Evolutionary conservation across 1,140 invertebrate genomes (phyloP), one percentile per base, ranked within the genome.

Genomic region (Neodiprion lecontei): DNA sequence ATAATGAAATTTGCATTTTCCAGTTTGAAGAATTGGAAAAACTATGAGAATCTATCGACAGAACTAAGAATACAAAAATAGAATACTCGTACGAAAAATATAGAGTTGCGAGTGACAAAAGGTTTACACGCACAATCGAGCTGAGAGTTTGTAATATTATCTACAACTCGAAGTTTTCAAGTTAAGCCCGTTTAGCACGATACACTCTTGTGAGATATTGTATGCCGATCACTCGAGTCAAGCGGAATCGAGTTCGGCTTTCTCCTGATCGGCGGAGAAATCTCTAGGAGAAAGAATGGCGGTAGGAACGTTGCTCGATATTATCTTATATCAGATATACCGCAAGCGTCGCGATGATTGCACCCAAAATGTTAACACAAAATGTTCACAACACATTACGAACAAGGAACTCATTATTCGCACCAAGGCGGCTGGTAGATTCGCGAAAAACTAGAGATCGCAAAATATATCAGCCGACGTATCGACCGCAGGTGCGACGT

Each of bases 191-290:
- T 61, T 61, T 61, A 61, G n/a, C n/a, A 61, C n/a, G 53, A 61
- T 61, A 61, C 28, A 40, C 28, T 40, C 28, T 40, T 5, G 28
- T 40, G 2, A 40, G 28, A 40, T 40, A 40, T 40, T 40, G 28
- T 40, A 40, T 40, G 28, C 28, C 28, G 28, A 40, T 61, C 8
- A 11, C 11, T 61, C 40, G 10, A 69, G 23, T 69, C 40, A 14
- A 23, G 5, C 67, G 11, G 21, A 23, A 14, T 69, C 21, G 67
- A 11, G 17, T 7, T 14, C 14, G 67, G 40, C 67, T 69, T 69
- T 69, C 67, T 17, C 14, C 67, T 69, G 21, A 12, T 69, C 40
- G 67, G 21, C 21, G 14, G 14, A 69, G 67, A 69, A 69, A 69
- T 69, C 23, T 14, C 67, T 23, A 69, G 67, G 17, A 69, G 11